Percentiles rank a stretch among this genome's conserved stretches.
Evolutionary conservation across 2,888 invertebrate genomes (phyloP).

Genomic region (Athrips mouffetella): DNA sequence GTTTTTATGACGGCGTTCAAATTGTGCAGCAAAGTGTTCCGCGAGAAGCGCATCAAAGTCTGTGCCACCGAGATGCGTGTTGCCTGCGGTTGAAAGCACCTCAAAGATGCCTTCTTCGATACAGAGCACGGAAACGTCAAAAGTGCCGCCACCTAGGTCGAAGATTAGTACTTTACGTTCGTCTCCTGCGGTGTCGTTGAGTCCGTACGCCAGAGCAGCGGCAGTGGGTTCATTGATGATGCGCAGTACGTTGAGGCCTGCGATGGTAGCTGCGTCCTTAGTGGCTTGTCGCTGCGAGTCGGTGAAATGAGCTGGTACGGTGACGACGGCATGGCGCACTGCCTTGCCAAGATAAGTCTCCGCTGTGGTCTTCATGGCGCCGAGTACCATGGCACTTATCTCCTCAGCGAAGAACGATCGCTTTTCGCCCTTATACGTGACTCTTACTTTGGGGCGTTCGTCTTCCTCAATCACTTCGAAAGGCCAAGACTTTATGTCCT

Average conservation of each 20-base stretch:
- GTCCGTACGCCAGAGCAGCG: conserved; percentile 82
- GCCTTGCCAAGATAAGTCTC: conserved; percentile 75
- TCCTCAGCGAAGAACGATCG: not conserved
- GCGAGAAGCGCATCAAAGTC: too few relatives aligned
- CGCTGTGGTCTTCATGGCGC: not conserved
- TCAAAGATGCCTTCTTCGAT: conserved; percentile 86
- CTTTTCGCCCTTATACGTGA: not conserved
- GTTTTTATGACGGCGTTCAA: too few relatives aligned
- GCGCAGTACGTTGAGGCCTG: conserved; percentile 85
- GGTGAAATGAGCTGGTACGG: conserved; percentile 85
- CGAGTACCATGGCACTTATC: not conserved
- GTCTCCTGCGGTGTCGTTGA: conserved; percentile 77
- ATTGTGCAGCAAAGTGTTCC: too few relatives aligned
- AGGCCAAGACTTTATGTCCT: not conserved
- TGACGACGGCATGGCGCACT: conserved; percentile 83
- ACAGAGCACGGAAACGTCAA: conserved; percentile 87
- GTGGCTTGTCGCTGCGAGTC: conserved; percentile 82
- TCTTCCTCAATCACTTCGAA: not conserved
- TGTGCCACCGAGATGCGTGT: too few relatives aligned
- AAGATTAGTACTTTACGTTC: conserved; percentile 75
- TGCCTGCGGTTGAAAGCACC: conserved; percentile 83
- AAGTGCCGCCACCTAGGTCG: too few relatives aligned
- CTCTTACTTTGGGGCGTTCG: not conserved
- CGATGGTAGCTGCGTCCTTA: too few relatives aligned
- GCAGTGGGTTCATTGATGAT: conserved; percentile 88